A percentile compares a stretch with the other conserved stretches of the same genome.
These are phyloP conservation scores for Berghia stephanieae DNA, from an alignment of 1,140 invertebrate genomes.

Conservation along the genomic window DNA sequence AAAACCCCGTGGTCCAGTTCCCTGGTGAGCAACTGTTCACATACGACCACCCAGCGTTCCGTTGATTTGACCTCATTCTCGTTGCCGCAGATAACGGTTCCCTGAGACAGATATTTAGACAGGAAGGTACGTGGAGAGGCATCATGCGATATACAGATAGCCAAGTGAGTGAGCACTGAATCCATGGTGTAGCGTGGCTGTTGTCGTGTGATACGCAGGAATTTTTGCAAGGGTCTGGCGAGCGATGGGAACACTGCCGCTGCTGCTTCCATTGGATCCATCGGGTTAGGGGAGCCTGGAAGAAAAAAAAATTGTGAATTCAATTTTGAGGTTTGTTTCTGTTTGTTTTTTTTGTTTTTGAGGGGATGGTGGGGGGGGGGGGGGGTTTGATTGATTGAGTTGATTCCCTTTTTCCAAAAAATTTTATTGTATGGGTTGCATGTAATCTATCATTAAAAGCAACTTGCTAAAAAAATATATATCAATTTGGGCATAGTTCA, in stretches of 20 bases:
- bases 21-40: conserved; percentile 86
- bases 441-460: no score
- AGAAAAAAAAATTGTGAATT: conserved; percentile 25
- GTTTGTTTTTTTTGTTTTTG: no score
- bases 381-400: no score
- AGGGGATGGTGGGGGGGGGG: no score
- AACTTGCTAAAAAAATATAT: no score
- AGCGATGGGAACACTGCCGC: conserved; percentile 97
- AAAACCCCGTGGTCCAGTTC: conserved; percentile 79
- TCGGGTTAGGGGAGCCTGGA: conserved; percentile 73
- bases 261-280: conserved; percentile 94
- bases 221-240: conserved; percentile 94
- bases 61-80: conserved; percentile 49
- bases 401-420: no score
- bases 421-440: no score
- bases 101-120: conserved; percentile 71
- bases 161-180: conserved; percentile 85
- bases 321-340: no score
- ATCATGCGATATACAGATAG: conserved; percentile 90
- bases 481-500: no score
- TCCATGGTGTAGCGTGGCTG: conserved; percentile 95
- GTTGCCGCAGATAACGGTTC: conserved; percentile 66
- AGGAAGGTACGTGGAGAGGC: conserved; percentile 92
- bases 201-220: conserved; percentile 91
- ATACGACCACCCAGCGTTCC: conserved; percentile 89